Conservation (phyloP, 2,888 invertebrate species). For the Yponomeuta plumbellus region DNA sequence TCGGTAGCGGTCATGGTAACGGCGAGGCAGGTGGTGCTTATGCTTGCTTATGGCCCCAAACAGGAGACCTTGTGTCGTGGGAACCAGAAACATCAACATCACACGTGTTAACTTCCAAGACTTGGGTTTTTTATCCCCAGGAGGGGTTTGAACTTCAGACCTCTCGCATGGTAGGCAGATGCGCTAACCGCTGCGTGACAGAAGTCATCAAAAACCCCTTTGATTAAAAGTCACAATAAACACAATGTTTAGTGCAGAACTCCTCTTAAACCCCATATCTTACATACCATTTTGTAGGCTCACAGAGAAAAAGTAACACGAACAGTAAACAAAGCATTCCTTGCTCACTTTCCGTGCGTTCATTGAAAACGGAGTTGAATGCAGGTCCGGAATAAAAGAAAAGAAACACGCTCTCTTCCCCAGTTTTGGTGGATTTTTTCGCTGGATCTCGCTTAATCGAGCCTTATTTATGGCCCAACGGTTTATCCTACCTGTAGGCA, state of each 20-base stretch:
- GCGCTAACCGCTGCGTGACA: no score
- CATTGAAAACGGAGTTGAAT: not conserved
- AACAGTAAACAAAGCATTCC: not conserved
- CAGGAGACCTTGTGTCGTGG: no score
- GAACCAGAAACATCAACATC: no score
- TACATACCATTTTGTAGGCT: not conserved
- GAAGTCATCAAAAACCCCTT: not conserved
- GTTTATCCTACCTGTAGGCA: conserved; percentile 6
- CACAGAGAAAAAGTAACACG: not conserved
- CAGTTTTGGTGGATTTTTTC: conserved; percentile 3
- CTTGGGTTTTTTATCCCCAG: no score
- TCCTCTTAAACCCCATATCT: not conserved
- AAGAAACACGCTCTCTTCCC: not conserved
- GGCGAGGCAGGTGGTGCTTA: no score
- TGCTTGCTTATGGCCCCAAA: no score
- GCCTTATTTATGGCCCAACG: conserved; percentile 3
- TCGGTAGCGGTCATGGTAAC: no score
- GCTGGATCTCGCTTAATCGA: conserved; percentile 6
- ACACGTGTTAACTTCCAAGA: no score
- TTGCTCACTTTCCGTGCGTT: not conserved
- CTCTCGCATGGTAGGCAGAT: no score
- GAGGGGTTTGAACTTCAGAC: no score
- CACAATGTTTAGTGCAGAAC: no score
- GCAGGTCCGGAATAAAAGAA: not conserved
- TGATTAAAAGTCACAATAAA: not conserved